Evolutionary conservation across 2,888 invertebrate genomes (phyloP), one percentile per base, ranked within the genome.

Genomic region (Meganola albula): DNA sequence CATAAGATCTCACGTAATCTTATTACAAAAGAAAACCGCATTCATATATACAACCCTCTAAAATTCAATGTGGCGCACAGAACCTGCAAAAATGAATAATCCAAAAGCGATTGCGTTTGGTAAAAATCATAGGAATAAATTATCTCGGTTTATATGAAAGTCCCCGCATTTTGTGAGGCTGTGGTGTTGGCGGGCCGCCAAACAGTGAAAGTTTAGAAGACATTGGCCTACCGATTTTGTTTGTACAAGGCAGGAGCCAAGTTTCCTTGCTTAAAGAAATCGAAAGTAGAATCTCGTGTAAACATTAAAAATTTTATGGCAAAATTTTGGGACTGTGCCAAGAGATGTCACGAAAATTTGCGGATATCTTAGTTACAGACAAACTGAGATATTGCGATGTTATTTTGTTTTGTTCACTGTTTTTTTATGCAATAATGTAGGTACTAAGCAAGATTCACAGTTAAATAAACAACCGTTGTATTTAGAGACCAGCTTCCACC

Each of bases 121-220:
- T 58, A 63, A 70, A 65, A 66, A 64, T 66, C 60, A 58, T 62
- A 55, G 49, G 67, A 71, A 73, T 71, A 78, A 69, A 71, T 72
- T 71, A 74, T 79, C 63, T 59, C 60, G 58, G 63, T 72, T 63
- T 69, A 71, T 74, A 68, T 63, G 62, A 70, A 69, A 74, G 69
- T 68, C 73, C 68, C 71, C 65, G 60, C 64, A 67, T 70, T 70
- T 71, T 32, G 20, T 41, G 10, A 31, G 26, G 68, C 66, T 71
- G 51, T 46, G 58, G 61, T 56, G 48, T 64, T 80, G 84, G 84
- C 80, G 53, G 45, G 29, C 36, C 44, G 76, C 84, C 84, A 84
- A 73, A 54, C 53, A 70, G 84, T 65, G 83, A 84, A 79, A 84
- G 84, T 82, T 77, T 64, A 48, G 62, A 69, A 74, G 73, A 70